Conservation (phyloP, 2,797 vertebrate genomes). For the Gymnopithys bicolor region DNA sequence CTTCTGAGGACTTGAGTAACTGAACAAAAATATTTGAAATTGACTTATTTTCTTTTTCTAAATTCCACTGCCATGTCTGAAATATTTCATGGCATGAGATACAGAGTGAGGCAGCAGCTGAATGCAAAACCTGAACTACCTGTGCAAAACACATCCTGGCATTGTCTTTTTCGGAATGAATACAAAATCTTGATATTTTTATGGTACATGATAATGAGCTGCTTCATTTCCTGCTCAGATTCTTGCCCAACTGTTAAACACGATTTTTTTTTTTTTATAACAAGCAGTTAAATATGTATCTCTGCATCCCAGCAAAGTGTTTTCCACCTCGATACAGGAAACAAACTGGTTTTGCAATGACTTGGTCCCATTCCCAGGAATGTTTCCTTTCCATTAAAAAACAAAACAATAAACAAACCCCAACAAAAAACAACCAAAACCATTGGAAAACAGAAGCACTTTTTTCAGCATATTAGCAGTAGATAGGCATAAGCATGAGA, state of each 20-base stretch:
- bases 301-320: not conserved
- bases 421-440: not conserved
- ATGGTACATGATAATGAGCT: conserved; percentile 32
- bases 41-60: not conserved
- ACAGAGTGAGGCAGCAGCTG: not conserved
- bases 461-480: not conserved
- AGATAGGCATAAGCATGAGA: fast-evolving
- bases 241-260: not conserved
- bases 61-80: not conserved
- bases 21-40: not conserved
- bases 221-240: conserved; percentile 45
- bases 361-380: conserved; percentile 17
- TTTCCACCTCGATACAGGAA: not conserved
- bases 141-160: not conserved
- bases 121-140: not conserved
- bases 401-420: not conserved
- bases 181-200: conserved; percentile 20
- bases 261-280: not conserved
- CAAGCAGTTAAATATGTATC: conserved; percentile 27
- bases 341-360: not conserved
- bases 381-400: not conserved
- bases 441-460: not conserved
- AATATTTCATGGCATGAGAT: not conserved
- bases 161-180: not conserved
- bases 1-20: not conserved